phyloP scores from a whole-genome alignment of 92 coral and sea anemone genomes.

The Palythoa grandiflora region DNA sequence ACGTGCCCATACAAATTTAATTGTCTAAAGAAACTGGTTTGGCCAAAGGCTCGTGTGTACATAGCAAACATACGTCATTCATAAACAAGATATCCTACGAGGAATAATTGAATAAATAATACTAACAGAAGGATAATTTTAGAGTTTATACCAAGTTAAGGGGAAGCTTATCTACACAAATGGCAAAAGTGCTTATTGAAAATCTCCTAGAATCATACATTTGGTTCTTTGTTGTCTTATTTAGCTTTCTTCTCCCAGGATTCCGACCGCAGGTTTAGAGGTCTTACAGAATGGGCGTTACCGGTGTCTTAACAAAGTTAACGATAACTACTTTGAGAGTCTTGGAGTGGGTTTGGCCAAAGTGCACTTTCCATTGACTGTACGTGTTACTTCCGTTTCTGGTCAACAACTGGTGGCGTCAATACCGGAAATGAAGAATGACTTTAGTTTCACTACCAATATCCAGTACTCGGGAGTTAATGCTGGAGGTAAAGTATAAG shows the following conservation, averaged over 20 bases:
- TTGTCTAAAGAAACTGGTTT: too few species aligned
- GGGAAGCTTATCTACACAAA: too few species aligned
- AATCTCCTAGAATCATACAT: not conserved
- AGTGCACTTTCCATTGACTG: slow-evolving; percentile 66
- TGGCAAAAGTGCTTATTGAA: not conserved
- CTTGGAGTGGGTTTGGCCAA: slow-evolving; percentile 75
- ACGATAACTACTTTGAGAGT: slow-evolving; percentile 75
- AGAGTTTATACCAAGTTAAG: too few species aligned
- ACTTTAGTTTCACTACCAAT: slow-evolving; percentile 66
- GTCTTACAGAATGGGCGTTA: slow-evolving; percentile 68
- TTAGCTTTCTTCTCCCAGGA: slow-evolving; percentile 41
- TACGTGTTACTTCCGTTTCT: slow-evolving; percentile 83
- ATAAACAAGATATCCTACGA: too few species aligned
- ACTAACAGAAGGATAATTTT: too few species aligned
- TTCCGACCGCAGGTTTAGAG: slow-evolving; percentile 90
- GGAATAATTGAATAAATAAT: too few species aligned
- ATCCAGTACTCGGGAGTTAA: slow-evolving; percentile 78
- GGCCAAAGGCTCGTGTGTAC: too few species aligned
- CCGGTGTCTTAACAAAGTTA: slow-evolving; percentile 73
- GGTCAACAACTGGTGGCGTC: slow-evolving; percentile 73
- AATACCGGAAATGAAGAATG: slow-evolving; percentile 70
- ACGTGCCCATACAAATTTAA: too few species aligned
- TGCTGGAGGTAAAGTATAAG: slow-evolving; percentile 55
- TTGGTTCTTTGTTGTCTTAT: not conserved
- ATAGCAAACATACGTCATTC: too few species aligned